phyloP scores from a whole-genome alignment of 2,888 invertebrate genomes.

The Brassicogethes aeneus region DNA sequence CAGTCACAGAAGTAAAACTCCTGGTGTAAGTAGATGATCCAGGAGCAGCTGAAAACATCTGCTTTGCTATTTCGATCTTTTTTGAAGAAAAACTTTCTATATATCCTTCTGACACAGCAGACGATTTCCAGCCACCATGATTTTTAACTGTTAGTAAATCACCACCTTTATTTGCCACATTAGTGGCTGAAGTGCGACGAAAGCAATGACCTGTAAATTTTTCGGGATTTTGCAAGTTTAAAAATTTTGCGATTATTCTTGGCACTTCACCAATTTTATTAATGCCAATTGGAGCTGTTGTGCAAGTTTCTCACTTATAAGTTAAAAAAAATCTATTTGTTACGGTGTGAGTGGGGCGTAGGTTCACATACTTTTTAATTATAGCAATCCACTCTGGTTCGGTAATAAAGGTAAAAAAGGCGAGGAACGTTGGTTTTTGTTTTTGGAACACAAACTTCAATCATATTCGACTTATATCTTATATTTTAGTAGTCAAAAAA shows the following conservation, averaged over 20 bases:
- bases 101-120: too few species aligned
- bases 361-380: not conserved
- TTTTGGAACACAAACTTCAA: not conserved
- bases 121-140: too few species aligned
- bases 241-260: slow-evolving; percentile 4
- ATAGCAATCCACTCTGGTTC: not conserved
- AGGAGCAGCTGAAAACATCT: too few species aligned
- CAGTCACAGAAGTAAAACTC: too few species aligned
- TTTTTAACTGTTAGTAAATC: too few species aligned
- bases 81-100: too few species aligned
- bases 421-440: not conserved
- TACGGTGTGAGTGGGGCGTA: not conserved
- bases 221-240: slow-evolving; percentile 2
- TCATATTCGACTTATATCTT: not conserved
- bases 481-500: slow-evolving; percentile 1
- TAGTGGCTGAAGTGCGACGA: slow-evolving; percentile 2
- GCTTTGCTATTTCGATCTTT: too few species aligned
- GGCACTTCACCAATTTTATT: slow-evolving; percentile 6
- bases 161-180: slow-evolving; percentile 1
- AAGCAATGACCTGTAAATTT: slow-evolving; percentile 5
- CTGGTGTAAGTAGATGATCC: too few species aligned
- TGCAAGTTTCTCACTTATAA: not conserved
- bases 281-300: slow-evolving; percentile 1
- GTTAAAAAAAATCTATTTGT: not conserved
- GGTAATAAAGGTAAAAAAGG: not conserved